A percentile compares a stretch with the other conserved stretches of the same genome.
Evolutionary conservation across 2,797 vertebrate species (phyloP).

Genomic region (Anolis apletophallus): DNA sequence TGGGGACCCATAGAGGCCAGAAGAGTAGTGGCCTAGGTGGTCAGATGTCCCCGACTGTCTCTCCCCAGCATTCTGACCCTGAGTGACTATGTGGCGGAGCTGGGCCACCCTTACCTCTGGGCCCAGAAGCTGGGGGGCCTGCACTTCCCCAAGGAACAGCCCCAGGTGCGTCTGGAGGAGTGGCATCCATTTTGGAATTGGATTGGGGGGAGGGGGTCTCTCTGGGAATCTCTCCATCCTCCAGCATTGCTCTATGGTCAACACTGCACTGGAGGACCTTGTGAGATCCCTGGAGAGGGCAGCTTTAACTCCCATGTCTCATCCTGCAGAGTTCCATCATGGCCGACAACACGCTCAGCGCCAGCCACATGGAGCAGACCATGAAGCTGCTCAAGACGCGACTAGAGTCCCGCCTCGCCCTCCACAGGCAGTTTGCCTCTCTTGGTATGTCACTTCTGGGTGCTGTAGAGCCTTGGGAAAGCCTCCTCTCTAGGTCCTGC

Average conservation of each 20-base stretch:
- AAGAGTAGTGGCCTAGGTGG: too few relatives aligned
- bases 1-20: too few relatives aligned
- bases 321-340: constrained; percentile 75
- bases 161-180: constrained; percentile 80
- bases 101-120: constrained; percentile 96
- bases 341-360: constrained; percentile 88
- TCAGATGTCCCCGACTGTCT: background rate
- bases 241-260: too few relatives aligned
- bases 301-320: background rate
- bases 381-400: constrained; percentile 92
- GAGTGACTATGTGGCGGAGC: constrained; percentile 90
- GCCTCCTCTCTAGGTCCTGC: too few relatives aligned
- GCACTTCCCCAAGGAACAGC: constrained; percentile 90
- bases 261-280: too few relatives aligned
- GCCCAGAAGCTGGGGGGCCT: constrained; percentile 95
- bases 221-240: too few relatives aligned
- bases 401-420: constrained; percentile 90
- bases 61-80: constrained; percentile 87
- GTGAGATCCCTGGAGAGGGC: too few relatives aligned
- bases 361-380: constrained; percentile 96
- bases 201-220: too few relatives aligned
- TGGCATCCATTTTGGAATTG: too few relatives aligned
- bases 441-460: constrained; percentile 80
- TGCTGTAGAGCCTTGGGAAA: too few relatives aligned
- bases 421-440: constrained; percentile 95